These are phyloP conservation scores for Tetragonula carbonaria DNA, from an alignment of 2,888 invertebrate species.

Conservation along the genomic window DNA sequence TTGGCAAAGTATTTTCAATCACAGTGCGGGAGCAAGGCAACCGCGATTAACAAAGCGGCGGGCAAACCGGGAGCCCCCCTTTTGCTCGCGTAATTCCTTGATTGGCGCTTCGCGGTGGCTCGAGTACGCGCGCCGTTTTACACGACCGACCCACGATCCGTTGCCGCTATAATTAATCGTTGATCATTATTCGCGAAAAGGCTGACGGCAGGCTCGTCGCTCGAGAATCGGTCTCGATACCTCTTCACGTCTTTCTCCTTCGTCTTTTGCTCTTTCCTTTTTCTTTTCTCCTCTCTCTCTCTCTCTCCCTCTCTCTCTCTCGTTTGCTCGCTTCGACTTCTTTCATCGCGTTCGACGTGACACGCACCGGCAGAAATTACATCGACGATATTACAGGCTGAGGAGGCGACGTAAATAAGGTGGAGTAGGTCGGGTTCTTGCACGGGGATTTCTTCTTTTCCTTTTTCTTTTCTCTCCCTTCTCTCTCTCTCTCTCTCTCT, in stretches of 20 bases:
- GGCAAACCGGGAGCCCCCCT: conserved; percentile 28
- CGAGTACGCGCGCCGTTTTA: conserved; percentile 45
- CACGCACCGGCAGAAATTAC: conserved; percentile 48
- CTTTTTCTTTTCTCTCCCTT: neutral
- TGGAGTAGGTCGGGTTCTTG: conserved; percentile 36
- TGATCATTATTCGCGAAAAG: conserved; percentile 64
- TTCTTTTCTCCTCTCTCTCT: neutral
- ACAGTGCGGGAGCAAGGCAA: neutral
- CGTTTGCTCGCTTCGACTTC: neutral
- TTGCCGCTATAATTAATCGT: conserved; percentile 70
- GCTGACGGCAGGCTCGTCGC: conserved; percentile 49
- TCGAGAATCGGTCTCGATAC: conserved; percentile 56
- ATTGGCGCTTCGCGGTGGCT: conserved; percentile 50
- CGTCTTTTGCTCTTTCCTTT: neutral
- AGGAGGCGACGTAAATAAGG: neutral
- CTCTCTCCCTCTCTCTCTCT: neutral
- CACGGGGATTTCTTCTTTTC: neutral
- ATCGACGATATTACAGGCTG: conserved; percentile 31
- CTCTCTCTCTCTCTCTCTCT: neutral
- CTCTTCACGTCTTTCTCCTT: conserved; percentile 13
- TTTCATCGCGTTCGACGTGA: conserved; percentile 20
- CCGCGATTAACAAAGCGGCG: conserved; percentile 30
- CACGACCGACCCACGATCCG: conserved; percentile 48
- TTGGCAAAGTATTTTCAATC: conserved; percentile 22
- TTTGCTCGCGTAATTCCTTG: conserved; percentile 54